Conservation (phyloP, 1,140 invertebrate genomes). For the Drosophila ercepeae region DNA sequence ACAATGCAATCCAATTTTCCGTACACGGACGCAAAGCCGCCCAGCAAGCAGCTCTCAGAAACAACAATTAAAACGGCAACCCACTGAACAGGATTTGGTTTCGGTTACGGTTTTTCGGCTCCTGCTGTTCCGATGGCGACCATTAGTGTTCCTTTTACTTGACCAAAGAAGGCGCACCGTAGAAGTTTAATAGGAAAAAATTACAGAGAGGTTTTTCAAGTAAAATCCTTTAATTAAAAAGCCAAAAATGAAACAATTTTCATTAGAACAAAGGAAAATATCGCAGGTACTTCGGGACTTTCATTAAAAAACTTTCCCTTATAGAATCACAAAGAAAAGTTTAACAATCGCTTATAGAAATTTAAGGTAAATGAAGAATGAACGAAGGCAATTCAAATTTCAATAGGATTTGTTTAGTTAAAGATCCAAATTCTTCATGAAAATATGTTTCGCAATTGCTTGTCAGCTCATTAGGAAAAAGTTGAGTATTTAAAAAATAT, state of each 20-base stretch:
- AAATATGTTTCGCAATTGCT: too few species aligned
- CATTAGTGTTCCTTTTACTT: conserved; percentile 17
- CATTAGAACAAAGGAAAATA: not conserved
- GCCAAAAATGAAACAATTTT: not conserved
- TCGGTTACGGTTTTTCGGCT: conserved; percentile 20
- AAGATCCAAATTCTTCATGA: not conserved
- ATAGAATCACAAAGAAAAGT: not conserved
- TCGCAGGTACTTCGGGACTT: not conserved
- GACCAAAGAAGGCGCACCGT: not conserved
- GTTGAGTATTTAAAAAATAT: not conserved
- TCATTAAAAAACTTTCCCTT: not conserved
- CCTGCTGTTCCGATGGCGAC: conserved; percentile 9
- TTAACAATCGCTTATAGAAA: not conserved
- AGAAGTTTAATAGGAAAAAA: not conserved
- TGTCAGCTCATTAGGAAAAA: not conserved
- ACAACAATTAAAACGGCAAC: conserved; percentile 40
- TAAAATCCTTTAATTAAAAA: not conserved
- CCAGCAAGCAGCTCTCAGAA: conserved; percentile 7
- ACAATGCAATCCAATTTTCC: conserved; percentile 14
- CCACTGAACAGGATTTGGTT: conserved; percentile 30
- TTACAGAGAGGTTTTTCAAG: not conserved
- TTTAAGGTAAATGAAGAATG: not conserved
- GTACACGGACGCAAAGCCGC: not conserved
- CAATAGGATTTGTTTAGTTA: not conserved
- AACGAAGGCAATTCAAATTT: not conserved